Evolutionary conservation across 30 jellyfish, hydroid and myxozoan genomes (phyloP), one percentile per base, ranked within the genome.

Genomic region (Aurelia aurita complex sp. Pacific): DNA sequence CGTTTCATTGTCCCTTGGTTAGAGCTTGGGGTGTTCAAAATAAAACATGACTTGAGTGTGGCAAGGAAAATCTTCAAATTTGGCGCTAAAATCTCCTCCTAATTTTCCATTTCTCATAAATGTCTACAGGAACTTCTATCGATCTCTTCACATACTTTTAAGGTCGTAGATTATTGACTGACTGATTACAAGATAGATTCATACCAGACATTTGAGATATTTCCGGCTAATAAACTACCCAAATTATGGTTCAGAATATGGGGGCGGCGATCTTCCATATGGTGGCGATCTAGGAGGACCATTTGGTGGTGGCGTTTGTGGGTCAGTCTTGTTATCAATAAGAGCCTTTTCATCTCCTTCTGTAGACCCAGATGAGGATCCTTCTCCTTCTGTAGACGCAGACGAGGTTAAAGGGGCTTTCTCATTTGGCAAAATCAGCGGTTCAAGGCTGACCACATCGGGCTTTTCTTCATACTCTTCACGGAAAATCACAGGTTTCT

Each of bases 391-490:
- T 9, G 98, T 97, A 9, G 98, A 94, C 17, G 92, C 94, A 23
- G 90, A 16, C 42, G 61, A 61, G 17, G 88, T 71, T 18, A 80
- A 64, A 2, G 98, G 98, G 10, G 89, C 91, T 55, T 83, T 94
- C 79, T 94, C 98, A 75, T 94, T 88, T 52, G 98, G 98, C 61
- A 94, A 69, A 18, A 88, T 77, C 82, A 88, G 59, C 15, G 98
- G 98, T 74, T 94, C 90, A 60, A 94, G 78, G 64, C 96, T 77
- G 64, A 94, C 92, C 17, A 94, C 73, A 13, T 86, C 97, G 1
- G 96, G 97, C 46, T 94, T 94, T 68, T 94, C 98, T 10, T 88
- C 97, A 70, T 76, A 94, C 73, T 94, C 98, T 80, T 94, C 98
- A n/a, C 82, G 69, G 86, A 94, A 88, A 15, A 94, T 94, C 15